A percentile compares a stretch with the other conserved stretches of the same genome.
Conservation (phyloP, 2,797 vertebrate species). For the Manis javanica region DNA sequence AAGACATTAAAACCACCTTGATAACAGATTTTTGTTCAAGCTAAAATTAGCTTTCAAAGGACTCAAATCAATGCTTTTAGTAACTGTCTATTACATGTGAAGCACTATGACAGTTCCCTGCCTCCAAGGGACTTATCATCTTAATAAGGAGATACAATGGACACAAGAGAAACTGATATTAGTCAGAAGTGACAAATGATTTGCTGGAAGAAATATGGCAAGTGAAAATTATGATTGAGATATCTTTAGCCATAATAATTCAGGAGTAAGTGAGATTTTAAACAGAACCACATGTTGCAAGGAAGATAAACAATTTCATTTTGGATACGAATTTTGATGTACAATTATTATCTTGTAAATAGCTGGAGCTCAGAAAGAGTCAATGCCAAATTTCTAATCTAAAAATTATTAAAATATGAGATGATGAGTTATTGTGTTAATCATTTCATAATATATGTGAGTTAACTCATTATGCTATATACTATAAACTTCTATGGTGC, state of each 20-base stretch:
- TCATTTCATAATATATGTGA: neutral
- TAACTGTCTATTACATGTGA: neutral
- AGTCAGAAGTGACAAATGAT: neutral
- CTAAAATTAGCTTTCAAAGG: constrained; percentile 3
- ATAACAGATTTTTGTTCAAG: neutral
- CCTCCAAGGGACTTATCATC: neutral
- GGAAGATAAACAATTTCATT: neutral
- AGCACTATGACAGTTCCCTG: neutral
- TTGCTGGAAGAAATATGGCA: neutral
- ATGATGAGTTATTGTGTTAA: neutral
- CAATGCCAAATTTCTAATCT: neutral
- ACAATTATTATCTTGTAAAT: neutral
- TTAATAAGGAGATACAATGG: neutral
- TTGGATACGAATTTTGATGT: neutral
- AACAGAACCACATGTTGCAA: neutral
- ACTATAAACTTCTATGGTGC: neutral
- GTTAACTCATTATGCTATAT: neutral
- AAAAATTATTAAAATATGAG: neutral
- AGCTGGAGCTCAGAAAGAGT: neutral
- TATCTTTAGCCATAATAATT: constrained; percentile 26
- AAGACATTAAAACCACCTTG: neutral
- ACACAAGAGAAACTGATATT: neutral
- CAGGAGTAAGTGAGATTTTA: neutral
- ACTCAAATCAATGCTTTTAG: neutral
- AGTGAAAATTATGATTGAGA: neutral